Conservation (phyloP, 2,797 vertebrate species). For the Eptatretus atami region DNA sequence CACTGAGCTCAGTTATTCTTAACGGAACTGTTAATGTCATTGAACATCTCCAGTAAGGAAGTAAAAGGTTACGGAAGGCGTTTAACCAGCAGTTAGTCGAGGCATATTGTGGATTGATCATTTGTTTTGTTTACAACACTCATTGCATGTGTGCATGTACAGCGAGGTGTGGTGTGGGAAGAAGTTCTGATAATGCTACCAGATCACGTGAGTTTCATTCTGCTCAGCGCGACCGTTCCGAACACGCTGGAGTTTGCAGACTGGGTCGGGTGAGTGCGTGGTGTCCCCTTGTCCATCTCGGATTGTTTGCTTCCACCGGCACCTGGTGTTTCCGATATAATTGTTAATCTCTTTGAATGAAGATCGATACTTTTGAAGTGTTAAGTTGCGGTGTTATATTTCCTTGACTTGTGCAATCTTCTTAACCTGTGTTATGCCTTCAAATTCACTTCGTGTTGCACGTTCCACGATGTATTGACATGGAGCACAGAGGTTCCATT, state of each 20-base stretch:
- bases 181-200: constrained; percentile 75
- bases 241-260: constrained; percentile 65
- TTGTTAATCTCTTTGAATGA: not conserved
- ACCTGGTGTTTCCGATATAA: no score
- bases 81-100: no score
- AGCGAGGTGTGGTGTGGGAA: constrained; percentile 80
- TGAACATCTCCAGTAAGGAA: no score
- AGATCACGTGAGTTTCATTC: constrained; percentile 57
- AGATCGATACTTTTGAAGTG: not conserved
- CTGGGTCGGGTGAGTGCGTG: constrained; percentile 40
- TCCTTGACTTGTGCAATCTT: not conserved
- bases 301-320: not conserved
- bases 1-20: no score
- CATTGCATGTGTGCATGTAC: not conserved
- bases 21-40: no score
- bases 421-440: no score
- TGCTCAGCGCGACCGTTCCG: constrained; percentile 58
- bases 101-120: no score
- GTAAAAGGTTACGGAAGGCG: no score
- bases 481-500: no score
- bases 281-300: not conserved
- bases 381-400: not conserved
- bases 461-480: no score
- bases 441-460: no score
- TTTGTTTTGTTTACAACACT: no score